Conservation (phyloP, 2,797 vertebrate genomes). For the Leptatherina wallacei region DNA sequence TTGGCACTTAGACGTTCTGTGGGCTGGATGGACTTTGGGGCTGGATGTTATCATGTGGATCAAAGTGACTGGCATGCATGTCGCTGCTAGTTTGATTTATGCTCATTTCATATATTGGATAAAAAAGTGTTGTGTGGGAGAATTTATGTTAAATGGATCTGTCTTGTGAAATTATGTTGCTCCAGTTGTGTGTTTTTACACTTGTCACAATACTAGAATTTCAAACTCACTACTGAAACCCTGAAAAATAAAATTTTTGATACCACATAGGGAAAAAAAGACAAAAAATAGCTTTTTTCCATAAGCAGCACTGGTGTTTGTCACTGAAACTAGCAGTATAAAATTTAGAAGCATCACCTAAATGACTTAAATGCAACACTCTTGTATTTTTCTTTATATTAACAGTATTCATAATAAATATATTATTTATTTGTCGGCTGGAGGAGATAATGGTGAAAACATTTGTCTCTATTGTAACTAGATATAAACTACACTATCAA, state of each 20-base stretch:
- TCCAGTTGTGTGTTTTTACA: constrained; percentile 4
- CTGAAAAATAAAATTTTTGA: neutral
- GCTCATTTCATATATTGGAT: constrained; percentile 10
- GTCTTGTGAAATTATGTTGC: neutral
- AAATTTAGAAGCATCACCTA: neutral
- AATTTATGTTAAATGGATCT: constrained; percentile 1
- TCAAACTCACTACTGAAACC: neutral
- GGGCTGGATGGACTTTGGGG: constrained; percentile 56
- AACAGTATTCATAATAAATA: neutral
- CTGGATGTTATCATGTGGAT: constrained; percentile 51
- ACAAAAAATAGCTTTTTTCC: neutral
- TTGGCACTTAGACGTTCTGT: constrained; percentile 70
- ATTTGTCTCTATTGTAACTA: too few species aligned
- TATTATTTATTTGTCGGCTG: neutral
- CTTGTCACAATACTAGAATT: neutral
- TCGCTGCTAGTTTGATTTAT: constrained; percentile 2
- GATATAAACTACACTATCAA: too few species aligned
- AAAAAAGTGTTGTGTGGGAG: neutral
- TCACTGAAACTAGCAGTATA: neutral
- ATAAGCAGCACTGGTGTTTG: neutral
- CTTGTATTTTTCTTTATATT: neutral
- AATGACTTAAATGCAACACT: neutral
- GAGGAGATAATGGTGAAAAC: too few species aligned
- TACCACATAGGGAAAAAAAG: neutral
- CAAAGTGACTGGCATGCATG: constrained; percentile 31